Percentiles rank a stretch among this genome's conserved stretches.
Evolutionary conservation across 1,140 invertebrate species (phyloP).

Genomic region (Pollicipes pollicipes): DNA sequence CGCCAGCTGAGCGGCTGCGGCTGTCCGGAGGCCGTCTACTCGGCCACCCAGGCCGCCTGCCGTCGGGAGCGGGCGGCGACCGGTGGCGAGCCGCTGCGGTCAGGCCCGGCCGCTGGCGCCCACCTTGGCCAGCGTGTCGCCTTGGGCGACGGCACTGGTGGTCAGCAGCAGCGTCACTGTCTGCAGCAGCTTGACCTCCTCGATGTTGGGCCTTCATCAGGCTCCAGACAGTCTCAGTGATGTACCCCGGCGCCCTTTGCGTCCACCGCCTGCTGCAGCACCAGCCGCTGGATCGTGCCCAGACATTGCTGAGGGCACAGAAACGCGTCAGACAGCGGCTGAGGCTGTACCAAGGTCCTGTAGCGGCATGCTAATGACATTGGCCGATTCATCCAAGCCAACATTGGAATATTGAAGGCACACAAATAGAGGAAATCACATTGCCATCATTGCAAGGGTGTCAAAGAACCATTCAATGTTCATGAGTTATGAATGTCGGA

Average conservation of each 20-base stretch:
- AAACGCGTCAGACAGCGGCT: no score
- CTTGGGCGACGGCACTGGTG: slow-evolving; percentile 81
- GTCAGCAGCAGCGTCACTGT: slow-evolving; percentile 85
- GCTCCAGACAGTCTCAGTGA: slow-evolving; percentile 81
- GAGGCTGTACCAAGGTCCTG: no score
- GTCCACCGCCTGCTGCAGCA: slow-evolving; percentile 44
- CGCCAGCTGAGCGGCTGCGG: not conserved
- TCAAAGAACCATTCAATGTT: no score
- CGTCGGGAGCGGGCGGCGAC: not conserved
- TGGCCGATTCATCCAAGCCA: no score
- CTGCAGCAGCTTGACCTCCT: slow-evolving; percentile 92
- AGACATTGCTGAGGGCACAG: slow-evolving; percentile 57
- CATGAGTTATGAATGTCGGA: no score
- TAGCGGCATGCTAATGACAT: no score
- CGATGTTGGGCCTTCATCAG: slow-evolving; percentile 77
- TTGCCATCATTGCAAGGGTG: no score
- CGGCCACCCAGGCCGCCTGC: no score
- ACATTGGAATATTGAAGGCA: no score
- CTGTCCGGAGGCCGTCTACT: no score
- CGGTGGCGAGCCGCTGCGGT: not conserved
- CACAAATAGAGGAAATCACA: no score
- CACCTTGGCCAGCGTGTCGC: slow-evolving; percentile 78
- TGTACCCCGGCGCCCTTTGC: slow-evolving; percentile 73
- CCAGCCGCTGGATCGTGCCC: slow-evolving; percentile 53
- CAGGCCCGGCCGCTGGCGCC: slow-evolving; percentile 16